Base-by-base conservation (phyloP, 2,113 vertebrate species). In the Pachycephala philippinensis region DNA sequence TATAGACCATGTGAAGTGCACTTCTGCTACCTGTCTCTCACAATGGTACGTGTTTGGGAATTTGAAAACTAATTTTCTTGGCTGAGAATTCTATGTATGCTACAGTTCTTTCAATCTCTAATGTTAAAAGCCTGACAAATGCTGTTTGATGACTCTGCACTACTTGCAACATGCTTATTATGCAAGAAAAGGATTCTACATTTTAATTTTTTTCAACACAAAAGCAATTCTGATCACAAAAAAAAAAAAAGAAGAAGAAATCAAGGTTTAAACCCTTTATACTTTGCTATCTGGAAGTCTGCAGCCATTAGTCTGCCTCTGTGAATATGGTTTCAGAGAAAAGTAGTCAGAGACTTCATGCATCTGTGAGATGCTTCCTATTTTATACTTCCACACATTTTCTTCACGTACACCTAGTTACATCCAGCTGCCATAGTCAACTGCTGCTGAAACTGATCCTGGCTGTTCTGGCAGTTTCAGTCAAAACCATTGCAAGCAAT, bases 41-140 rank as follows among this genome's bases (percentile, higher is more conserved):
- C 75, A 96, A 88, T 90, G 31, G 27, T 44, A 74, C 47, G 54
- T 37, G 42, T 50, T 39, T 94, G 47, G 7, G 47, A 90, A 81
- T 92, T 66, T 74, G 28, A 84, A 94, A 96, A 94, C 60, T 87
- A 90, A 89, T 94, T 92, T 94, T 71, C 53, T 81, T 84, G 54
- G 35, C 56, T 84, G 35, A 44, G 64, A 86, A 72, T 44, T 90
- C 50, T 74, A 23, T 35, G 10, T 59, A 19, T 18, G 8, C 39
- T 70, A 33, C 65, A 44, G 11, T 60, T 88, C 56, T 77, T 86
- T 69, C 63, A 61, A 56, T 78, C 56, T 86, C 39, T 77, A 35
- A 42, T 31, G 16, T 44, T 86, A 86, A 93, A 80, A 85, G 27
- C 49, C 39, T 90, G 88, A 64, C 22, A 95, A 93, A 92, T 70